These are phyloP conservation scores for Turritopsis rubra DNA, from an alignment of 30 jellyfish, hydroid and myxozoan species.

Conservation along the genomic window DNA sequence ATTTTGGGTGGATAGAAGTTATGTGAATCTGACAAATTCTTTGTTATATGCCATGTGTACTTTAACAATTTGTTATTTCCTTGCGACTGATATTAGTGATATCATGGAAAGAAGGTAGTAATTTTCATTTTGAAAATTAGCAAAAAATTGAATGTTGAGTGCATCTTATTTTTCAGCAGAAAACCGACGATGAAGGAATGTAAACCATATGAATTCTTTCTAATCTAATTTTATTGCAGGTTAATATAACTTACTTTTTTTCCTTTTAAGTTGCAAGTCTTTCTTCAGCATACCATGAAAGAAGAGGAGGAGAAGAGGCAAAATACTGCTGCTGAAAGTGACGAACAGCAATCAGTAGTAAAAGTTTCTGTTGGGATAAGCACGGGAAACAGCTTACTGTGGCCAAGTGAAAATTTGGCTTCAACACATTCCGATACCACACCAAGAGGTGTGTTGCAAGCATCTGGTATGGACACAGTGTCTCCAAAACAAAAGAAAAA, in stretches of 20 bases:
- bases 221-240: no score
- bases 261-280: slow-evolving; percentile 14
- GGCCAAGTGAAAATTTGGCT: not conserved
- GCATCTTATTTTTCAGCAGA: no score
- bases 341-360: not conserved
- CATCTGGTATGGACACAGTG: not conserved
- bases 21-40: no score
- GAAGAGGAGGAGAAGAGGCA: not conserved
- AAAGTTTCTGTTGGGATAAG: slow-evolving; percentile 48
- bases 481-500: not conserved
- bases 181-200: no score
- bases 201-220: no score
- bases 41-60: no score
- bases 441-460: not conserved
- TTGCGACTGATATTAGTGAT: no score
- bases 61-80: no score
- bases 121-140: no score
- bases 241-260: not conserved
- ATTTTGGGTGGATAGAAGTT: no score
- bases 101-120: no score
- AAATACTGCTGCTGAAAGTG: not conserved
- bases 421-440: not conserved
- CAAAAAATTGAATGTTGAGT: no score
- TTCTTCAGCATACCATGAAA: not conserved
- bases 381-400: slow-evolving; percentile 70